phyloP scores from a whole-genome alignment of 2,113 vertebrate species.

The Urocynchramus pylzowi region DNA sequence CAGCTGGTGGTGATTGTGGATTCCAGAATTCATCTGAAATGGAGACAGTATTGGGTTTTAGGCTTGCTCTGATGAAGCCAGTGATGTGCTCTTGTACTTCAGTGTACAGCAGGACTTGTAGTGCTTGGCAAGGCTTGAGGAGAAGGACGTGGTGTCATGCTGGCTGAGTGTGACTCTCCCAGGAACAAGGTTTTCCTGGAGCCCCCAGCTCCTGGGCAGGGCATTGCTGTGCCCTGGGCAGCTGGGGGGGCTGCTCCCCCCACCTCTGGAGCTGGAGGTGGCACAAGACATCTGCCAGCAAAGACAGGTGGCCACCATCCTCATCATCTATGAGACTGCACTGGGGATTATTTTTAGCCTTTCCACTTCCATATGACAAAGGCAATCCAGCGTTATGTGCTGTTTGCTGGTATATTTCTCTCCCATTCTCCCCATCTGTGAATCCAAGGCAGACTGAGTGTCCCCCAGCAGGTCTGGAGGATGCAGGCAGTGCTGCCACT shows the following conservation, averaged over 20 bases:
- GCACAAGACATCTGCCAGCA: not conserved
- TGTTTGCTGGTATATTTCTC: not conserved
- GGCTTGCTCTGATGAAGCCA: not conserved
- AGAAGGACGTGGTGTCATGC: rapidly evolving
- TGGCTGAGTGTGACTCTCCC: not conserved
- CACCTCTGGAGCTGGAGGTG: not conserved
- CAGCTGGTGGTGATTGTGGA: not conserved
- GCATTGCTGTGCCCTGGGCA: not conserved
- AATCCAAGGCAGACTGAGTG: not conserved
- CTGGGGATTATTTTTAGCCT: not conserved
- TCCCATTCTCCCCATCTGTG: not conserved
- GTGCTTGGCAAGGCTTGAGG: not conserved
- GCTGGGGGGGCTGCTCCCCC: not conserved
- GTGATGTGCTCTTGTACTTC: not conserved
- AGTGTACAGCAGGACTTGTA: not conserved
- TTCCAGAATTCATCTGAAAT: not conserved
- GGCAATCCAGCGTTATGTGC: not conserved
- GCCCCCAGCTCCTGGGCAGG: not conserved
- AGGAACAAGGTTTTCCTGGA: not conserved
- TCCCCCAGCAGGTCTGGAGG: not conserved
- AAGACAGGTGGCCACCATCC: not conserved
- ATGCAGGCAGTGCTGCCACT: not conserved
- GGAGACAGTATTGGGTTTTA: not conserved
- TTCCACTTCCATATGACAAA: not conserved
- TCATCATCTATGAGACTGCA: rapidly evolving